Evolutionary conservation across 37 sponge, comb jelly and placozoan species (phyloP), one percentile per base, ranked within the genome.

Genomic region (Ephydatia muelleri): DNA sequence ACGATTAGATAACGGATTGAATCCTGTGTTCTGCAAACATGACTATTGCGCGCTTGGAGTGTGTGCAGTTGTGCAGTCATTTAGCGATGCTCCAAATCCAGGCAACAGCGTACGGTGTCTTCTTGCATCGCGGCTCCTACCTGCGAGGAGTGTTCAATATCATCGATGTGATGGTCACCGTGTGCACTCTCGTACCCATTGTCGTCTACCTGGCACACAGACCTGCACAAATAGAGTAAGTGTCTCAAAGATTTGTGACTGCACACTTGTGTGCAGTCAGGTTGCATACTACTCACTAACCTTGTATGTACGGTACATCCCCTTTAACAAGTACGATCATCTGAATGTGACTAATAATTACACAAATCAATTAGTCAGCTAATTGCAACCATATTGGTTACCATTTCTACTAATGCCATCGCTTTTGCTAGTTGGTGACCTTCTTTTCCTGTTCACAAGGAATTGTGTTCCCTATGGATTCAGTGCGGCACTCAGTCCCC

Each of bases 61-160:
- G n/a, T n/a, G n/a, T n/a, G n/a, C n/a, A n/a, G n/a, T 3, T 43
- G 43, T 43, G 43, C 43, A 3, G 6, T 43, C 6, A 43, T 43
- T 43, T 43, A 9, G 43, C 16, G 57, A 3, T 11, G 16, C 22
- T 16, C 65, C 26, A 64, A 25, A 49, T 82, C 23, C 80, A 92
- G 87, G 73, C 89, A 43, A 84, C 86, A 33, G 85, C 93, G n/a
- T 78, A 89, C 8, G 95, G 95, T 23, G 77, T 89, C 39, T 34
- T 95, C 34, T 38, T 91, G 3, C 95, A 95, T 65, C 70, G 81
- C 19, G 92, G 92, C 39, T 91, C 95, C 3, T 95, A 95, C 67
- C 73, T 95, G 11, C 78, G 92, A 81, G 83, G 88, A 16, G 36
- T 84, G 21, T 95, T 92, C 79, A 95, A 95, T 68, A 86, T 92